Evolutionary conservation across 2,113 vertebrate genomes (phyloP).

Genomic region (Danio rerio): DNA sequence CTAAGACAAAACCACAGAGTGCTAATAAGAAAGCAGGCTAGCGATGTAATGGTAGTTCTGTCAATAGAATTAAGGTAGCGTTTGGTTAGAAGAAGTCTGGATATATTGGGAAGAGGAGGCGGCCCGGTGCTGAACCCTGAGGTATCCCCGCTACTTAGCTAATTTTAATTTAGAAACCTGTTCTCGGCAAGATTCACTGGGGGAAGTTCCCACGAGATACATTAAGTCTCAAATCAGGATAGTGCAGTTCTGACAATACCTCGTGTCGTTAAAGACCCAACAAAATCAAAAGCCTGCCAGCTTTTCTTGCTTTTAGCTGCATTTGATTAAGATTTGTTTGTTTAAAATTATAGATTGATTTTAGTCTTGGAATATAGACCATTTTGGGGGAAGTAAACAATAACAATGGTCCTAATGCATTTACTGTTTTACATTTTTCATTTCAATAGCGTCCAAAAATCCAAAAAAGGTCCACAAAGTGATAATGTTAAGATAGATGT

Average conservation of each 20-base stretch:
- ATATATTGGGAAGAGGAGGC: neutral
- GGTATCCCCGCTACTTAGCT: neutral
- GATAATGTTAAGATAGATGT: too few relatives aligned
- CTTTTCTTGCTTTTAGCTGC: neutral
- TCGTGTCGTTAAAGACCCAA: neutral
- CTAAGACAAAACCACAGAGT: slow-evolving; percentile 3
- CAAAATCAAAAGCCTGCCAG: neutral
- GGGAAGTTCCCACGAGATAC: neutral
- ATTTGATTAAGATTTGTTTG: neutral
- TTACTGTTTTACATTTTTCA: too few relatives aligned
- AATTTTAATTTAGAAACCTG: neutral
- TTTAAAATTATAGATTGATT: too few relatives aligned
- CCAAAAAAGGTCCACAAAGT: too few relatives aligned
- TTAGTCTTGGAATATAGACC: too few relatives aligned
- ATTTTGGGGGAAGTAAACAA: too few relatives aligned
- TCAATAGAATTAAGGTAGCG: neutral
- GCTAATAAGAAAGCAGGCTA: slow-evolving; percentile 22
- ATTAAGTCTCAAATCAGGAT: neutral
- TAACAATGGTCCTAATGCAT: too few relatives aligned
- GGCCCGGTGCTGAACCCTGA: neutral
- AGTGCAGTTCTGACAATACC: neutral
- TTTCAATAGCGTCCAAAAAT: too few relatives aligned
- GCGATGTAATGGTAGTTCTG: neutral
- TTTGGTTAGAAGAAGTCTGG: slow-evolving; percentile 6
- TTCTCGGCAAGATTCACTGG: too few relatives aligned